These are phyloP conservation scores for Metallyticus violacea DNA, from an alignment of 2,888 invertebrate genomes.

Conservation along the genomic window DNA sequence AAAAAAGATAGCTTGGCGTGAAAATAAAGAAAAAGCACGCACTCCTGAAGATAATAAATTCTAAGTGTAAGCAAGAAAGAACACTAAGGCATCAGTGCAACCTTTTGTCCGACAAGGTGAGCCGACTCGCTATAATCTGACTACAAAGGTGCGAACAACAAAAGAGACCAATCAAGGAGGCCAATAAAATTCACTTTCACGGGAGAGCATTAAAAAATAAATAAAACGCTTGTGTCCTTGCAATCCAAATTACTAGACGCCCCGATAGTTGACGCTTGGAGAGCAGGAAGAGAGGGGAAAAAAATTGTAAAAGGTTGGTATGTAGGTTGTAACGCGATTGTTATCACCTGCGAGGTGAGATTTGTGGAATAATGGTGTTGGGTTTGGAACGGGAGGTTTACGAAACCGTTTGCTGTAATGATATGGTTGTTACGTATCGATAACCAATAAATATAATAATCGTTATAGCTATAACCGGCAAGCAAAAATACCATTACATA, in stretches of 20 bases:
- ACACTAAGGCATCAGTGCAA: not conserved
- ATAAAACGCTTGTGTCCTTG: not conserved
- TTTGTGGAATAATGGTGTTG: too few relatives aligned
- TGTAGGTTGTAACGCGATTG: not conserved
- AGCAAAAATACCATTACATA: not conserved
- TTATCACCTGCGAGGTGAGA: not conserved
- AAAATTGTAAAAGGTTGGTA: not conserved
- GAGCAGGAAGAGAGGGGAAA: too few relatives aligned
- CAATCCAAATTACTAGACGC: not conserved
- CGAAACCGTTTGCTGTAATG: not conserved
- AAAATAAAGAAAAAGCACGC: not conserved
- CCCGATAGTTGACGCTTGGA: too few relatives aligned
- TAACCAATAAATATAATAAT: not conserved
- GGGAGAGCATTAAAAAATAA: not conserved
- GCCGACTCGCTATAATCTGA: not conserved
- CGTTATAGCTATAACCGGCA: not conserved
- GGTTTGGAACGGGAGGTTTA: too few relatives aligned
- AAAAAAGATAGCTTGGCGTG: not conserved
- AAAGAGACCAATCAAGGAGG: not conserved
- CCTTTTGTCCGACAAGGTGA: not conserved
- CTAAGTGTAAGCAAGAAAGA: not conserved
- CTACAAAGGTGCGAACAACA: not conserved
- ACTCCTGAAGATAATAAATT: not conserved
- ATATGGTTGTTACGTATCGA: not conserved
- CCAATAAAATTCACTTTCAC: not conserved